These are phyloP conservation scores for Scaptomyza hsui DNA, from an alignment of 1,140 invertebrate genomes.

Conservation along the genomic window DNA sequence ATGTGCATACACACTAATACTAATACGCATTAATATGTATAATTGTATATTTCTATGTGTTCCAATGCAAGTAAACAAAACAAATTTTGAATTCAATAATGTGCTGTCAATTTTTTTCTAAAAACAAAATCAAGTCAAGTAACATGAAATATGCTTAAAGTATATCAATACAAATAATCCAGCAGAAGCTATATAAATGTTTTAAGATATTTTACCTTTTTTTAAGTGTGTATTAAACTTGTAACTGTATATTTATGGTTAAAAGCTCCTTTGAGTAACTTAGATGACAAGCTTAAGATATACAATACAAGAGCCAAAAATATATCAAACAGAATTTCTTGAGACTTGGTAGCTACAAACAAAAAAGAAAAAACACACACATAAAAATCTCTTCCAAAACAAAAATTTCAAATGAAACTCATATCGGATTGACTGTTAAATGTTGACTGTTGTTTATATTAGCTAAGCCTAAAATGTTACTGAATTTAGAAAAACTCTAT, in stretches of 20 bases:
- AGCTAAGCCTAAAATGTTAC: slow-evolving; percentile 55
- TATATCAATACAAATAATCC: slow-evolving; percentile 3
- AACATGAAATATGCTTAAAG: slow-evolving; percentile 17
- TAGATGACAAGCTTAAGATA: slow-evolving; percentile 11
- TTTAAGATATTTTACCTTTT: slow-evolving; percentile 28
- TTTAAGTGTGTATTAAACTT: slow-evolving; percentile 16
- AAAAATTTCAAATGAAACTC: slow-evolving; percentile 58
- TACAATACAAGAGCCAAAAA: slow-evolving; percentile 19
- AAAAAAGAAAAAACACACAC: neutral
- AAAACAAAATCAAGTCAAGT: slow-evolving; percentile 9
- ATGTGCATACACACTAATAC: slow-evolving; percentile 6
- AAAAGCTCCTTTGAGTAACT: slow-evolving; percentile 40
- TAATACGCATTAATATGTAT: slow-evolving; percentile 30
- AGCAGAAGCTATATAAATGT: slow-evolving; percentile 20
- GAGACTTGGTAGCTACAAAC: slow-evolving; percentile 33
- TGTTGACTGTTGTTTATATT: slow-evolving; percentile 83
- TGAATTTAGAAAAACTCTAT: slow-evolving; percentile 13
- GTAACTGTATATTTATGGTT: slow-evolving; percentile 25
- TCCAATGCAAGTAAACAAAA: slow-evolving; percentile 42
- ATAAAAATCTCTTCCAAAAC: slow-evolving; percentile 64
- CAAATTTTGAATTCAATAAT: slow-evolving; percentile 49
- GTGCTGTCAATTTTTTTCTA: slow-evolving; percentile 43
- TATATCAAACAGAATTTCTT: slow-evolving; percentile 8
- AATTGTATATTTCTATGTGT: slow-evolving; percentile 55
- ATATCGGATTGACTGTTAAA: slow-evolving; percentile 83